Evolutionary conservation across 2,113 vertebrate species (phyloP).

Genomic region (Shinisaurus crocodilurus): DNA sequence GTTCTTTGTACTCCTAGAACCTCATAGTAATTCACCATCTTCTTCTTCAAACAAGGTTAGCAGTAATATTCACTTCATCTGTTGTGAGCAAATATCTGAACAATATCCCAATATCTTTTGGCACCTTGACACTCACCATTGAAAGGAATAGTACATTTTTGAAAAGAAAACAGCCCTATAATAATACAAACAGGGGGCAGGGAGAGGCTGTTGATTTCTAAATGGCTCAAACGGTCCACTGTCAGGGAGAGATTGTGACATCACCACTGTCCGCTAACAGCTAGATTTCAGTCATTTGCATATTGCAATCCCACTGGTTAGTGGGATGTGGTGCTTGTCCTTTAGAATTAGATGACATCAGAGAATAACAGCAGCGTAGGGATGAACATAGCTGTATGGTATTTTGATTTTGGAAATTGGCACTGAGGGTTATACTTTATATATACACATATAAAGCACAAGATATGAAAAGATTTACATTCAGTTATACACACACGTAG

Average conservation of each 20-base stretch:
- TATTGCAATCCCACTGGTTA: not conserved
- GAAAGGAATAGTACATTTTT: constrained; percentile 4
- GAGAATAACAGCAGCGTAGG: not conserved
- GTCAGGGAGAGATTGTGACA: not conserved
- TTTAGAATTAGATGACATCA: constrained; percentile 4
- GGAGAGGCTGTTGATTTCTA: constrained; percentile 9
- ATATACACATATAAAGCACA: not conserved
- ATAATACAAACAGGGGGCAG: not conserved
- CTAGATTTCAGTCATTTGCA: not conserved
- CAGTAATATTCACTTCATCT: not conserved
- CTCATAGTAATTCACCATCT: constrained; percentile 81
- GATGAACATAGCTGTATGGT: not conserved
- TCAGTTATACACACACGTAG: not conserved
- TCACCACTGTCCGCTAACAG: constrained; percentile 5
- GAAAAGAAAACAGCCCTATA: constrained; percentile 12
- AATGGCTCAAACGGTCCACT: not conserved
- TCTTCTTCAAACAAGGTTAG: constrained; percentile 44
- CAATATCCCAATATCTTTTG: not conserved
- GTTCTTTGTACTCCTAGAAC: constrained; percentile 76
- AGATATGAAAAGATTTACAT: not conserved
- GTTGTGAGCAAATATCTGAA: constrained; percentile 21
- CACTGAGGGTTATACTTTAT: not conserved
- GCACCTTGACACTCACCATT: not conserved
- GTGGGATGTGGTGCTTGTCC: not conserved
- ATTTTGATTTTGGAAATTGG: not conserved